Evolutionary conservation across 1,140 invertebrate species (phyloP).

Genomic region (Bombus waltoni): DNA sequence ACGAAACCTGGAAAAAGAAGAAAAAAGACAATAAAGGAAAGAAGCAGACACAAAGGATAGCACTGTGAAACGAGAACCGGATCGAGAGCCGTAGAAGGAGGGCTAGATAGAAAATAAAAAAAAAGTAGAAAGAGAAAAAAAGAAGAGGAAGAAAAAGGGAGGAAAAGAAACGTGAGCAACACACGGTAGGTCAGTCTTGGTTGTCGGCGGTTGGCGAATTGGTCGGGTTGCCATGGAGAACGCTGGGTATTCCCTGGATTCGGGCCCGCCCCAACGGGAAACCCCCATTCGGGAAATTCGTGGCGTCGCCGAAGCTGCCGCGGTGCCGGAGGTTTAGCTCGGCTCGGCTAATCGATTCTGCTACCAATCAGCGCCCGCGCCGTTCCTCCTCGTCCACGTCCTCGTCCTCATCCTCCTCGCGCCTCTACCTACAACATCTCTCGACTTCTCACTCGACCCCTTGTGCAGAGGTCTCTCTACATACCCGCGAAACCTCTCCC

Average conservation of each 20-base stretch:
- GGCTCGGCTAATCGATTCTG: slow-evolving; percentile 79
- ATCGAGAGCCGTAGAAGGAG: not conserved
- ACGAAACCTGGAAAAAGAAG: slow-evolving; percentile 42
- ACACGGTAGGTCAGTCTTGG: slow-evolving; percentile 73
- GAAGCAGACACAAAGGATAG: slow-evolving; percentile 50
- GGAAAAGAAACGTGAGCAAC: slow-evolving; percentile 60
- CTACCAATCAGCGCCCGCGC: slow-evolving; percentile 77
- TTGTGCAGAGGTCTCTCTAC: not conserved
- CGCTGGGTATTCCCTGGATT: slow-evolving; percentile 76
- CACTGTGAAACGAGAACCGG: slow-evolving; percentile 21
- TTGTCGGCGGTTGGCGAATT: slow-evolving; percentile 80
- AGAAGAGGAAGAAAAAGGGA: not conserved
- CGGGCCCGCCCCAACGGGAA: slow-evolving; percentile 78
- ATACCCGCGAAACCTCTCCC: not conserved
- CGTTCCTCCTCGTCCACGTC: slow-evolving; percentile 54
- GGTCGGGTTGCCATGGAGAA: slow-evolving; percentile 79
- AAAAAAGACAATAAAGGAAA: slow-evolving; percentile 18
- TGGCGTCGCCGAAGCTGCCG: slow-evolving; percentile 76
- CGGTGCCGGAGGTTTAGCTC: slow-evolving; percentile 73
- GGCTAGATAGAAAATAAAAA: not conserved
- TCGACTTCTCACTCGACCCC: not conserved
- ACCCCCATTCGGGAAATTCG: slow-evolving; percentile 80
- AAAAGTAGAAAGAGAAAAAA: not conserved
- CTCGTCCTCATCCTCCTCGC: slow-evolving; percentile 49
- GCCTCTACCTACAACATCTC: slow-evolving; percentile 27